These are phyloP conservation scores for Drosophila melanica DNA, from an alignment of 1,140 invertebrate genomes.

Conservation along the genomic window DNA sequence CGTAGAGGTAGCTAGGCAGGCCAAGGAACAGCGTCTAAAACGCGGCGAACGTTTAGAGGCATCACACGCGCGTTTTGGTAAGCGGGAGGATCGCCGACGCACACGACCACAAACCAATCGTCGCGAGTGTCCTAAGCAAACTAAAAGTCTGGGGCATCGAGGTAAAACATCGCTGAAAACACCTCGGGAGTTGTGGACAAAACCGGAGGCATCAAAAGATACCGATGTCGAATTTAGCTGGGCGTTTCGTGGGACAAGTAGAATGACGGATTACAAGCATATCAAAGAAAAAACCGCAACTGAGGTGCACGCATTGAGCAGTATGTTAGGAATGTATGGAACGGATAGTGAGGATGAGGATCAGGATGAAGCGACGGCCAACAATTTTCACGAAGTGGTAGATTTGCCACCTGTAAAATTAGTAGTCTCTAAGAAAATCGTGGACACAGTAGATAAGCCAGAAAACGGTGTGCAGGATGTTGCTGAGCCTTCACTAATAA, in stretches of 20 bases:
- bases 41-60: slow-evolving; percentile 88
- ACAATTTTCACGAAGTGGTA: background rate
- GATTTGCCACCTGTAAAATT: background rate
- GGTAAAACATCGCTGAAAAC: background rate
- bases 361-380: background rate
- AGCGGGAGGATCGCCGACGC: slow-evolving; percentile 67
- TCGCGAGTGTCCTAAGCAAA: slow-evolving; percentile 11
- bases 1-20: slow-evolving; percentile 87
- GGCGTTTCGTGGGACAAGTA: slow-evolving; percentile 60
- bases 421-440: background rate
- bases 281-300: slow-evolving; percentile 26
- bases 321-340: slow-evolving; percentile 73
- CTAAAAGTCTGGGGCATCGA: slow-evolving; percentile 4
- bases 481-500: background rate
- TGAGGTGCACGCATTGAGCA: slow-evolving; percentile 47
- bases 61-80: slow-evolving; percentile 84
- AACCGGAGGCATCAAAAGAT: background rate
- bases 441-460: too few species aligned
- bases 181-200: background rate
- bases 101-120: slow-evolving; percentile 10
- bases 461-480: background rate
- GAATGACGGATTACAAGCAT: slow-evolving; percentile 66
- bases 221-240: background rate
- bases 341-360: slow-evolving; percentile 64
- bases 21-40: slow-evolving; percentile 87